phyloP scores from a whole-genome alignment of 2,113 vertebrate genomes.

The Brevimyrus niger region DNA sequence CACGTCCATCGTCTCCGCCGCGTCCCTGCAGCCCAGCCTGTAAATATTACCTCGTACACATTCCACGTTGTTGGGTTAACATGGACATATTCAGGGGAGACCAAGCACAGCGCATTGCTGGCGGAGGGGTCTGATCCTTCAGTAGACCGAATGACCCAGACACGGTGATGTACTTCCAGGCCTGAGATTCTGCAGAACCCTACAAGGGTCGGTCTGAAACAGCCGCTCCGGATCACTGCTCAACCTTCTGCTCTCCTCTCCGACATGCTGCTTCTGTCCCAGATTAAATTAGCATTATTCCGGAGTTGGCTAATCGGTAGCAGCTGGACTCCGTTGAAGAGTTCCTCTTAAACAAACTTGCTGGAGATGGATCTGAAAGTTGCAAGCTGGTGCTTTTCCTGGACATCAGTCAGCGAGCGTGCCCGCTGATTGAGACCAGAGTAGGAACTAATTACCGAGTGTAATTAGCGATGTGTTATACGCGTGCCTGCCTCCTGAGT shows the following conservation, averaged over 20 bases:
- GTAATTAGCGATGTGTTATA: not conserved
- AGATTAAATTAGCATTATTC: conserved; percentile 30
- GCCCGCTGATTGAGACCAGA: not conserved
- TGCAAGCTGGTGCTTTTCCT: not conserved
- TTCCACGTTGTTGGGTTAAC: not conserved
- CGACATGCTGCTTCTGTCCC: conserved; percentile 22
- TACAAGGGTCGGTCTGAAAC: conserved; percentile 3
- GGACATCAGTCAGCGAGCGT: not conserved
- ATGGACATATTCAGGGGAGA: not conserved
- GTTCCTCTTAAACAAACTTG: not conserved
- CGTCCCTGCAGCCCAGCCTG: not conserved
- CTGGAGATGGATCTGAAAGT: not conserved
- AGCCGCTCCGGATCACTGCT: conserved; percentile 22
- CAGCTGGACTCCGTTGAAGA: conserved; percentile 1
- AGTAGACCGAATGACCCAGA: not conserved
- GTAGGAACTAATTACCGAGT: not conserved
- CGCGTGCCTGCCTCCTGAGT: not conserved
- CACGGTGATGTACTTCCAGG: not conserved
- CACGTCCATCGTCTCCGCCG: not conserved
- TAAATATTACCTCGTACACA: not conserved
- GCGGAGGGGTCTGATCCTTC: conserved; percentile 16
- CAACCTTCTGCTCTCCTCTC: conserved; percentile 7
- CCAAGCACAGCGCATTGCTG: not conserved
- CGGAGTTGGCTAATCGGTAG: conserved; percentile 2
- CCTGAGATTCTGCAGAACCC: not conserved